A percentile compares a stretch with the other conserved stretches of the same genome.
Evolutionary conservation across 2,113 vertebrate species (phyloP).

Genomic region (Willisornis vidua): DNA sequence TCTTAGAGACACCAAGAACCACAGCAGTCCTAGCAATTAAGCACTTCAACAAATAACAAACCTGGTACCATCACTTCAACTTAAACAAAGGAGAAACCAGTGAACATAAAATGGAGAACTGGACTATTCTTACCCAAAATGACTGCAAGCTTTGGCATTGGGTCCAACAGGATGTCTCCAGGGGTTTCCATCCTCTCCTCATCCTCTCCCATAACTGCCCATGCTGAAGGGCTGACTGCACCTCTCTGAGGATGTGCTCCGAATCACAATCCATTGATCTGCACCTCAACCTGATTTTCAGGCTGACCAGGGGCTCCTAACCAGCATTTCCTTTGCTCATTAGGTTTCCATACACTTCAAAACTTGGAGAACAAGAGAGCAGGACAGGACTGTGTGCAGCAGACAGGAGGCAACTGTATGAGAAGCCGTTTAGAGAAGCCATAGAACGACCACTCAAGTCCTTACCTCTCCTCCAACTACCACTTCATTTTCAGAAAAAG

Average conservation of each 20-base stretch:
- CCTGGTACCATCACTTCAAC: neutral
- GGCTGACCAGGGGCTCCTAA: neutral
- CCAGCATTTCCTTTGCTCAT: neutral
- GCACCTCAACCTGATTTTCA: neutral
- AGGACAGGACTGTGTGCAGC: neutral
- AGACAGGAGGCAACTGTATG: neutral
- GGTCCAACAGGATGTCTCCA: neutral
- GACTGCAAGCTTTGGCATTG: neutral
- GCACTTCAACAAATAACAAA: neutral
- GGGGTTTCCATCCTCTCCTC: neutral
- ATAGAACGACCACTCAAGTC: neutral
- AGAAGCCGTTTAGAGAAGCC: neutral
- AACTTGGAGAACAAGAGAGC: neutral
- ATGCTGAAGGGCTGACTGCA: neutral
- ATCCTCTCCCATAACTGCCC: neutral
- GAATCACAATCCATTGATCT: neutral
- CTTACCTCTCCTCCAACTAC: neutral
- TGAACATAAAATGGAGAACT: neutral
- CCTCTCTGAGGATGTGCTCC: neutral
- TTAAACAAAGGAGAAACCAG: neutral
- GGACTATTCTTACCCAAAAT: neutral
- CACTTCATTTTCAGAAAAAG: neutral
- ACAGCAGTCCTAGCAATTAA: neutral
- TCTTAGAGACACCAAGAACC: neutral
- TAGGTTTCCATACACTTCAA: neutral